Conservation (phyloP, 2,888 invertebrate species). For the Aplocera efformata region DNA sequence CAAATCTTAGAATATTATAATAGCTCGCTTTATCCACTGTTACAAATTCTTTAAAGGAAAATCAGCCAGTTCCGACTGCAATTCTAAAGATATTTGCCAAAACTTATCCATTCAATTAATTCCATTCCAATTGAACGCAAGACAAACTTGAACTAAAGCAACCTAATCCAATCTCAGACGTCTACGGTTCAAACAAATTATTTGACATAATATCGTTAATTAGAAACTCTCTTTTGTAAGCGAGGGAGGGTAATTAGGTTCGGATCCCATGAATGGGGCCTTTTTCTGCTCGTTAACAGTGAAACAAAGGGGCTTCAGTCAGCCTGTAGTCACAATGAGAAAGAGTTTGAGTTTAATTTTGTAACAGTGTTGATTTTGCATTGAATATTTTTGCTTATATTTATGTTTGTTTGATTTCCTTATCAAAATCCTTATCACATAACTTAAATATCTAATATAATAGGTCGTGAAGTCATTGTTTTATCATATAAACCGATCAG, state of each 20-base stretch:
- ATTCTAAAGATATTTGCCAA: no score
- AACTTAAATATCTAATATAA: no score
- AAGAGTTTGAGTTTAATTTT: conserved; percentile 50
- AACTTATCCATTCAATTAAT: no score
- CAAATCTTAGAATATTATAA: no score
- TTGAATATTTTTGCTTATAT: conserved; percentile 17
- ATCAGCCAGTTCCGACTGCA: no score
- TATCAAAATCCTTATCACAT: no score
- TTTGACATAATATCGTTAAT: conserved; percentile 81
- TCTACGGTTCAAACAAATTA: conserved; percentile 77
- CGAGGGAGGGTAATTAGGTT: conserved; percentile 77
- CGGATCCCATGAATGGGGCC: conserved; percentile 76
- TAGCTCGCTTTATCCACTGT: no score
- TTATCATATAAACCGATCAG: no score
- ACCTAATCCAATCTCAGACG: conserved; percentile 74
- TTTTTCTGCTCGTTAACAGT: conserved; percentile 79
- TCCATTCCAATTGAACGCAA: conserved; percentile 46
- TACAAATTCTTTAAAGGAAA: no score
- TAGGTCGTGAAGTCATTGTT: no score
- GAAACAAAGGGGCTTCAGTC: conserved; percentile 71
- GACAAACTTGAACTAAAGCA: conserved; percentile 61
- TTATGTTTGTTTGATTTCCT: no score
- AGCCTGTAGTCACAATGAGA: conserved; percentile 68
- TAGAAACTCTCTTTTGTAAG: conserved; percentile 76
- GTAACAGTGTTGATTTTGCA: conserved; percentile 37